Base-by-base conservation (phyloP, 2,888 invertebrate genomes). In the Cosmia pyralina region DNA sequence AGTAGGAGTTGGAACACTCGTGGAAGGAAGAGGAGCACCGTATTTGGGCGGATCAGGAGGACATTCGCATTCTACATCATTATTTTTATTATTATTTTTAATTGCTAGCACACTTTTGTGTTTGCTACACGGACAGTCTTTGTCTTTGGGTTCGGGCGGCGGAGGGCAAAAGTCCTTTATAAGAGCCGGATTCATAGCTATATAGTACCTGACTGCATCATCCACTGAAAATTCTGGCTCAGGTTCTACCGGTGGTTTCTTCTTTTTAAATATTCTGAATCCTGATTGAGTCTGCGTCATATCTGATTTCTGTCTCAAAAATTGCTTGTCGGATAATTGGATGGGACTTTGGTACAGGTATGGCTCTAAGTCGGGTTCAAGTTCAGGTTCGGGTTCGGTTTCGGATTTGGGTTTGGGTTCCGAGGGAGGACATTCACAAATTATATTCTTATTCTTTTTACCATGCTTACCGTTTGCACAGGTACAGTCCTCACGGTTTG, bases 211-310 rank as follows among this genome's bases (percentile, higher is more conserved):
- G 4, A 93, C 69, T 11, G 92, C 91, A 22, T 93, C 92, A 79
- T 93, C 92, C n/a, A 91, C 88, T 70, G 88, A 90, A 81, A 90
- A 83, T 52, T 90, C 88, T 0, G 77, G 67, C 38, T 87, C 87
- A 1, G 82, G 44, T 15, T 72, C 64, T 13, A 62, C 72, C 6
- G 59, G 55, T 5, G 10, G 48, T 71, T 75, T 89, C 66, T 88
- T 90, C n/a, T 80, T 81, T 19, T 87, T 82, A n/a, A 87, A 78
- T 13, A 93, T 64, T 84, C 85, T 90, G 70, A 94, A 94, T n/a
- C 93, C 93, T 7, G 93, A 93, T 1, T 85, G 89, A 19, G 89
- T 90, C 71, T 93, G 92, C 11, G 94, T 92, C 80, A 90, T 85
- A 28, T 91, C 89, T 0, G 93, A 93, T 75, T 87, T 88, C 38